Evolutionary conservation across 2,113 vertebrate species (phyloP).

Genomic region (Vulpes ferrilata): DNA sequence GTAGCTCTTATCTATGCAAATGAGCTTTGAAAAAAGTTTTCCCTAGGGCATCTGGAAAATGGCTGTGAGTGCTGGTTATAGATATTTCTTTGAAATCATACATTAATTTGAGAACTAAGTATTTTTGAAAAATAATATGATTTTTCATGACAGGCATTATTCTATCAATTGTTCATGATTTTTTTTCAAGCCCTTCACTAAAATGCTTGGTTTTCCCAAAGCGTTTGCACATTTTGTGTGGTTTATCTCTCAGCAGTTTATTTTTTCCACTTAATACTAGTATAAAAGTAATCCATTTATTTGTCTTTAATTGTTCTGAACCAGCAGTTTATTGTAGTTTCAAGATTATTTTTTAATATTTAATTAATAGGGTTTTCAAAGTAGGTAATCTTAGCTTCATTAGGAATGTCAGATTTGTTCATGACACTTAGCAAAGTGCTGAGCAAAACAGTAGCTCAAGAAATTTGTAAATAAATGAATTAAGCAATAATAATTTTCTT

Average conservation of each 20-base stretch:
- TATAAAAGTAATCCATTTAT: neutral
- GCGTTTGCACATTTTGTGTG: neutral
- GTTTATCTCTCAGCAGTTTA: neutral
- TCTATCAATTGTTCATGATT: neutral
- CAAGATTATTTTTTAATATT: neutral
- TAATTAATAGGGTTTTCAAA: neutral
- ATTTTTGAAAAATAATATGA: neutral
- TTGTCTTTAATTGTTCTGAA: neutral
- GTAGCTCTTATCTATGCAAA: neutral
- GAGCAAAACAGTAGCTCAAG: neutral
- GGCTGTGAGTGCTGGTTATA: neutral
- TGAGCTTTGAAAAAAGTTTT: neutral
- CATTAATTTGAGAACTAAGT: neutral
- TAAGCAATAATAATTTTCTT: neutral
- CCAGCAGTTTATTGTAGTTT: neutral
- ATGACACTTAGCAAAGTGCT: neutral
- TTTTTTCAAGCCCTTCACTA: neutral
- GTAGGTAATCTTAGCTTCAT: neutral
- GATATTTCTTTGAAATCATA: neutral
- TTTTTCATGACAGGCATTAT: neutral
- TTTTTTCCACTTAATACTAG: neutral
- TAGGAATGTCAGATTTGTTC: neutral
- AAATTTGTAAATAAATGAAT: neutral
- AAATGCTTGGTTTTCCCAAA: neutral
- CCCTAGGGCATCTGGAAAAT: neutral